Evolutionary conservation across 2,113 vertebrate species (phyloP).

Genomic region (Ctenomys sociabilis): DNA sequence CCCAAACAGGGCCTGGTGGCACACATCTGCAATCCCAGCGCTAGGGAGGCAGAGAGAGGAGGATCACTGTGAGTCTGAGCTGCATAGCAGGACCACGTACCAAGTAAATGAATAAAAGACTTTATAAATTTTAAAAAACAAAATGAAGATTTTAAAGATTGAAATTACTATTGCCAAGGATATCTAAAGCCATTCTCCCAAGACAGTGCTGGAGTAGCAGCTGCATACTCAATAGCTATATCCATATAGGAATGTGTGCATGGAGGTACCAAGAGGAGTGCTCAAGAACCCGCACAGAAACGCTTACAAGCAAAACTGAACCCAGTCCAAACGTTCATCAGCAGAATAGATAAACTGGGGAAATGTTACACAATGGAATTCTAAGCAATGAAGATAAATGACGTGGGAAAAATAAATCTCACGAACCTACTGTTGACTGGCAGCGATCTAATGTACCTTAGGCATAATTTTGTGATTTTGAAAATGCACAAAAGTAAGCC

Average conservation of each 20-base stretch:
- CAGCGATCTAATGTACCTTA: background rate
- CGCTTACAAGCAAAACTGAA: background rate
- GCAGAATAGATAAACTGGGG: background rate
- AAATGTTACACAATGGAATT: background rate
- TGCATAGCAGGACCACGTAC: too few species aligned
- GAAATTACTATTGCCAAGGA: background rate
- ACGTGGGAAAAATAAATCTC: background rate
- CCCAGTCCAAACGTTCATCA: background rate
- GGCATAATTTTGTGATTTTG: background rate
- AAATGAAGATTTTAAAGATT: slow-evolving; percentile 22
- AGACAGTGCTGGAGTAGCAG: background rate
- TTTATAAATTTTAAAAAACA: background rate
- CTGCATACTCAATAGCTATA: background rate
- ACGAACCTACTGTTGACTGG: background rate
- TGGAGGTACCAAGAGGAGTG: background rate
- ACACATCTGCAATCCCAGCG: too few species aligned
- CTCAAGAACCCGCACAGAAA: background rate
- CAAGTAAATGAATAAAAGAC: too few species aligned
- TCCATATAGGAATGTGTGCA: background rate
- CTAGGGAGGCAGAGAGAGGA: too few species aligned
- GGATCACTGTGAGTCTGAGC: too few species aligned
- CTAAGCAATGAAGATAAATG: slow-evolving; percentile 4
- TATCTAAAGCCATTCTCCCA: background rate
- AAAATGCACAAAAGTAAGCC: slow-evolving; percentile 32
- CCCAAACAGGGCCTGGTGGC: too few species aligned